Base-by-base conservation (phyloP, 1,140 invertebrate genomes). In the Bilobella aurantiaca region DNA sequence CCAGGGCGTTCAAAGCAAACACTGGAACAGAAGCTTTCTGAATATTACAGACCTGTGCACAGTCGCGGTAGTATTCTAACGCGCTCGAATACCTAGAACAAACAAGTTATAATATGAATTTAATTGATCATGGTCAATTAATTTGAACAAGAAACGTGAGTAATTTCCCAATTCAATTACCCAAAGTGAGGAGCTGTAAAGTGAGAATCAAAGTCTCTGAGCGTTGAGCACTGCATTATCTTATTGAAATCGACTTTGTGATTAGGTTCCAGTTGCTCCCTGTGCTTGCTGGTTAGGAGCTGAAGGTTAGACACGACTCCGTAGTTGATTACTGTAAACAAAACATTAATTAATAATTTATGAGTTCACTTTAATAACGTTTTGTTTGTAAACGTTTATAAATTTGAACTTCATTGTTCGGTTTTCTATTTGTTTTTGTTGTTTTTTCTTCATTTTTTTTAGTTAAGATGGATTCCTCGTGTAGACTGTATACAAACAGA, bases 161-260 rank as follows among this genome's bases (percentile, higher is more conserved):
- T 65, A 61, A 64, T 59, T 34, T 14, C 23, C 47, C 8, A 34
- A 28, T 1, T 29, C 18, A 28, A 62, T 65, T 3, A n/a, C n/a
- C 69, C 69, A 46, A 70, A 70, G 53, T 67, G 62, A n/a, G 69
- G 69, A 23, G 65, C 66, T 12, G 69, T 72, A 27, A 72, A 72
- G 49, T 61, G 62, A 18, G 62, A 29, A 49, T 72, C 68, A 60
- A 72, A 72, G 27, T 69, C 49, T 47, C 67, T n/a, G 0, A 69
- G 23, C 29, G 3, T 47, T 12, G 25, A n/a, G 25, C 37, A 31
- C 2, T 3, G 37, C 21, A 70, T 29, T 25, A 70, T 65, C 56
- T 67, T 67, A 18, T 70, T 61, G 18, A 70, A 65, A 32, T 70
- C 63, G 34, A 53, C n/a, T n/a, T n/a, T 63, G 27, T 64, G 46